Evolutionary conservation across 2,888 invertebrate genomes (phyloP).

Genomic region (Quadriops clusia): DNA sequence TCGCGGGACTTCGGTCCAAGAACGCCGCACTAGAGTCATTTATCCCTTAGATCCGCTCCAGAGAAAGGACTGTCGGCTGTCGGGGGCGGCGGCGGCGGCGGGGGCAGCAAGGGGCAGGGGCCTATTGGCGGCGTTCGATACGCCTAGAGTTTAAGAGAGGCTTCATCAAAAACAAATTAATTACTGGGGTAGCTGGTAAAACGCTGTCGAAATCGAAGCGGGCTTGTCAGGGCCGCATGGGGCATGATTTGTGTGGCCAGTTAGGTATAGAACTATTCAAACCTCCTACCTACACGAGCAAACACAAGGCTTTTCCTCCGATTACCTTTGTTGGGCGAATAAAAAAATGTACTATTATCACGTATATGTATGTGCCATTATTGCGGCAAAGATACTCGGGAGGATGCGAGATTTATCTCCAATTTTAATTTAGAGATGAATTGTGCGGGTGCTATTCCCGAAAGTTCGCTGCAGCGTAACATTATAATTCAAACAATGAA

Average conservation of each 20-base stretch:
- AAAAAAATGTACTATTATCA: too few species aligned
- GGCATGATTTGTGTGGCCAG: conserved; percentile 30
- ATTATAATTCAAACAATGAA: too few species aligned
- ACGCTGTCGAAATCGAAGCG: conserved; percentile 32
- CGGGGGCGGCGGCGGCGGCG: conserved; percentile 1
- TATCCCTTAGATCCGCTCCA: conserved; percentile 26
- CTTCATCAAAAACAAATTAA: conserved; percentile 36
- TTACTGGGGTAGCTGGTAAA: conserved; percentile 31
- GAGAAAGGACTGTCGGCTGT: conserved; percentile 6
- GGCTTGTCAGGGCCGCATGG: conserved; percentile 29
- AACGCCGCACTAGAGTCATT: conserved; percentile 28
- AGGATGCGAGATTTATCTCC: too few species aligned
- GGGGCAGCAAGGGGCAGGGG: conserved; percentile 4
- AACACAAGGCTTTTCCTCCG: too few species aligned
- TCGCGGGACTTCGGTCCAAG: conserved; percentile 32
- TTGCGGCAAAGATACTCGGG: too few species aligned
- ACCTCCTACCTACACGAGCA: too few species aligned
- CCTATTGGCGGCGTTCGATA: background rate
- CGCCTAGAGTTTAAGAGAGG: conserved; percentile 19
- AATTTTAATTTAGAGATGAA: too few species aligned
- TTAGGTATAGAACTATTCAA: too few species aligned
- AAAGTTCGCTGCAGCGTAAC: too few species aligned
- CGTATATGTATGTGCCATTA: too few species aligned
- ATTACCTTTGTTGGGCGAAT: too few species aligned
- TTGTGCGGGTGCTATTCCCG: too few species aligned